Evolutionary conservation across 1,140 invertebrate genomes (phyloP).

Genomic region (Nephotettix cincticeps): DNA sequence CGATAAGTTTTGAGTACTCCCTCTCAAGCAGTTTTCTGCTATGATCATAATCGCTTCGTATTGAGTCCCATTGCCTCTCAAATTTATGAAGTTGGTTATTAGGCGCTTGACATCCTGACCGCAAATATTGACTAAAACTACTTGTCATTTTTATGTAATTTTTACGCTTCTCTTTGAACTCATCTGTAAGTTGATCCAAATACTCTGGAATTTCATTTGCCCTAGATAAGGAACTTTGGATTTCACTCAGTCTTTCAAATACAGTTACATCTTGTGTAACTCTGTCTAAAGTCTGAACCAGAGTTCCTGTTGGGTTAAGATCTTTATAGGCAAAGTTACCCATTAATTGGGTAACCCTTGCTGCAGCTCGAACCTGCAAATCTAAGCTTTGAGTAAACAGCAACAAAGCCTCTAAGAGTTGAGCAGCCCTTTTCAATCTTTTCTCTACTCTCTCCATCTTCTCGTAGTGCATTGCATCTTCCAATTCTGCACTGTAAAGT

Average conservation of each 20-base stretch:
- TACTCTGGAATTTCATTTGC: not conserved
- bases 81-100: not conserved
- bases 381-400: conserved; percentile 3
- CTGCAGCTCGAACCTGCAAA: not conserved
- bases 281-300: not conserved
- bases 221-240: not conserved
- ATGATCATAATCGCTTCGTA: not conserved
- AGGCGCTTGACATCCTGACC: not conserved
- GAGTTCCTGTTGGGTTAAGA: not conserved
- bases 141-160: not conserved
- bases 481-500: conserved; percentile 12
- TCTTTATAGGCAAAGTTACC: conserved; percentile 8
- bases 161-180: conserved; percentile 12
- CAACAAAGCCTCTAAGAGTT: not conserved
- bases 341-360: not conserved
- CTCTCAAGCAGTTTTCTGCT: not conserved
- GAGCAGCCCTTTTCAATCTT: not conserved
- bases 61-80: not conserved
- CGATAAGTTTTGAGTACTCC: not conserved
- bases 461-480: not conserved
- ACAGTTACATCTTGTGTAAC: not conserved
- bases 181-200: not conserved
- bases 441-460: not conserved
- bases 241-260: not conserved
- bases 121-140: conserved; percentile 13